Evolutionary conservation across 2,888 invertebrate genomes (phyloP), one percentile per base, ranked within the genome.

Genomic region (Linnaemya vulpina): DNA sequence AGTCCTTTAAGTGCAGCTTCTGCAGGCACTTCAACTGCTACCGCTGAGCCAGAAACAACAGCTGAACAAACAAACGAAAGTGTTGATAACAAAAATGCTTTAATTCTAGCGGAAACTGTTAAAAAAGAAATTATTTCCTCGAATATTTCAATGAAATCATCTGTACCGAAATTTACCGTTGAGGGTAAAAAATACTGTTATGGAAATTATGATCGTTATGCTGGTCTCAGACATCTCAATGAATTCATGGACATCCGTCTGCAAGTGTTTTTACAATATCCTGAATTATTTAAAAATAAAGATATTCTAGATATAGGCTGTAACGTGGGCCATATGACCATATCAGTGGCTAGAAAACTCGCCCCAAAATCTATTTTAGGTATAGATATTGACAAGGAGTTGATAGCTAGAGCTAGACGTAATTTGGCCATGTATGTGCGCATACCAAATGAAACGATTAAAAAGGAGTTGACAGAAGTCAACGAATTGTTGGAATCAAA

Each of bases 191-290:
- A 95, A 90, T 98, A 97, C 93, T 96, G 97, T 90, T 98, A 96
- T 93, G 99, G 99, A 78, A 99, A 99, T 93, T 99, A 98, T 93
- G 97, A 97, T 92, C 96, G 97, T 93, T 99, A 99, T 93, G 98
- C 98, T 90, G 99, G 99, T 25, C 98, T 98, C 91, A 95, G 99
- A 46, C 97, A 98, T 92, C 94, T 96, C 25, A 95, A 96, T 88
- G 95, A 95, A 53, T 96, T 96, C 90, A 94, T 95, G 90, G 99
- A 99, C 92, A 94, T 96, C 60, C 94, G 99, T 73, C 93, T 99
- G 87, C 95, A 95, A 89, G 95, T 96, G 77, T 96, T 99, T 89
- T 94, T 94, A 82, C 94, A 95, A 90, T 95, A 97, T 89, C 93
- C 94, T 58, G 96, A 97, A 89, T 94, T 98, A 90, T 98, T 99